Conservation (phyloP, 2,888 invertebrate species). For the Pammene aurita region DNA sequence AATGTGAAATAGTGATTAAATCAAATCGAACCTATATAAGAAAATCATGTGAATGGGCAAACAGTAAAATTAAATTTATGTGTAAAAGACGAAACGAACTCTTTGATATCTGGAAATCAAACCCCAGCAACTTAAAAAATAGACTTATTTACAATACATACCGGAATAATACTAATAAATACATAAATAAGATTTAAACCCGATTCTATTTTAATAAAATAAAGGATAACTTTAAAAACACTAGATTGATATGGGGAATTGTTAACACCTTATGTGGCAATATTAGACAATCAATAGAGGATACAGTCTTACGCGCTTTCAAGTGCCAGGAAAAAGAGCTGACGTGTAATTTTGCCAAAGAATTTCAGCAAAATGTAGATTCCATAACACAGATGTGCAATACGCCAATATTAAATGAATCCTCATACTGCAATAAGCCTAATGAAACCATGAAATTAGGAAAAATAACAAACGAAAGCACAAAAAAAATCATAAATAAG, state of each 20-base stretch:
- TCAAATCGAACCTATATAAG: neutral
- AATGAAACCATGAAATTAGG: neutral
- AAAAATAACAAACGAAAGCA: neutral
- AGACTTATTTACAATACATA: constrained; percentile 13
- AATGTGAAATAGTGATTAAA: neutral
- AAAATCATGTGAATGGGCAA: constrained; percentile 6
- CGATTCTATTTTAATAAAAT: neutral
- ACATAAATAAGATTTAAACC: neutral
- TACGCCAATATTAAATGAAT: neutral
- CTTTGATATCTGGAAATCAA: constrained; percentile 10
- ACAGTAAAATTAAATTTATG: constrained; percentile 9
- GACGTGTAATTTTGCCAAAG: neutral
- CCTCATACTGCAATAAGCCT: neutral
- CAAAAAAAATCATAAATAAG: neutral
- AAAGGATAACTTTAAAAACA: neutral
- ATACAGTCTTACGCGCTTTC: neutral
- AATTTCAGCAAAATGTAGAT: neutral
- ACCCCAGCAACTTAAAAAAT: constrained; percentile 2
- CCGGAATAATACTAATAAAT: constrained; percentile 5
- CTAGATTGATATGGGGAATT: neutral
- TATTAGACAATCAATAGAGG: neutral
- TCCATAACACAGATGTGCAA: neutral
- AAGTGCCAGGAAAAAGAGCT: neutral
- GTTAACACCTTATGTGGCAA: neutral
- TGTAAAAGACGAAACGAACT: constrained; percentile 2